phyloP scores from a whole-genome alignment of 1,140 invertebrate species.

The Lepidotrigona ventralis region DNA sequence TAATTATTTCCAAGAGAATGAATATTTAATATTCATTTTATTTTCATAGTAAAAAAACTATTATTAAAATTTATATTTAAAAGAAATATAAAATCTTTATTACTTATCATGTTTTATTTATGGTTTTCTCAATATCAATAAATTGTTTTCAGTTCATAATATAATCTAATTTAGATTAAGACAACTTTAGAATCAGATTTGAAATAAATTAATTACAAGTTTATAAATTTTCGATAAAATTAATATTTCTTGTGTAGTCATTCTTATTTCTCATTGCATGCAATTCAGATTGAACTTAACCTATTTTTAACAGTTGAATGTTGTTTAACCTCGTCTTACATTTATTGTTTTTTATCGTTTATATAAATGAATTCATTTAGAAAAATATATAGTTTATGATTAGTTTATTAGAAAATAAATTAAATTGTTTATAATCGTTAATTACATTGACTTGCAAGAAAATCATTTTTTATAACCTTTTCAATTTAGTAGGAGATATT shows the following conservation, averaged over 20 bases:
- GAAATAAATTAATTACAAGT: background rate
- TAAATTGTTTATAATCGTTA: background rate
- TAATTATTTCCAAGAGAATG: background rate
- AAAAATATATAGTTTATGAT: background rate
- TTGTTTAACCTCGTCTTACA: no score
- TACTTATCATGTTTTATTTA: constrained; percentile 3
- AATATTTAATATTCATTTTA: constrained; percentile 15
- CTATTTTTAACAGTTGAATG: background rate
- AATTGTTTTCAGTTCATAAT: background rate
- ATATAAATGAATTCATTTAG: background rate
- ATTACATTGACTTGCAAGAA: background rate
- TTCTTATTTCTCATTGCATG: background rate
- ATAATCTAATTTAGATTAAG: background rate
- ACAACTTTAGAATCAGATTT: background rate
- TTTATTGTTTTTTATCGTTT: background rate
- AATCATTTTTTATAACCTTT: background rate
- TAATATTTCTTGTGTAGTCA: background rate
- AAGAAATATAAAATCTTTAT: background rate
- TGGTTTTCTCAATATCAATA: background rate
- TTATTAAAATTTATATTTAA: constrained; percentile 26
- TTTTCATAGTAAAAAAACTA: background rate
- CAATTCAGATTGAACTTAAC: background rate
- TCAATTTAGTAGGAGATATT: background rate
- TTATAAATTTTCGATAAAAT: background rate
- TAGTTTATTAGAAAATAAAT: background rate